A percentile compares a stretch with the other conserved stretches of the same genome.
These are phyloP conservation scores for Sciaenops ocellatus DNA, from an alignment of 2,797 vertebrate species.

Conservation along the genomic window DNA sequence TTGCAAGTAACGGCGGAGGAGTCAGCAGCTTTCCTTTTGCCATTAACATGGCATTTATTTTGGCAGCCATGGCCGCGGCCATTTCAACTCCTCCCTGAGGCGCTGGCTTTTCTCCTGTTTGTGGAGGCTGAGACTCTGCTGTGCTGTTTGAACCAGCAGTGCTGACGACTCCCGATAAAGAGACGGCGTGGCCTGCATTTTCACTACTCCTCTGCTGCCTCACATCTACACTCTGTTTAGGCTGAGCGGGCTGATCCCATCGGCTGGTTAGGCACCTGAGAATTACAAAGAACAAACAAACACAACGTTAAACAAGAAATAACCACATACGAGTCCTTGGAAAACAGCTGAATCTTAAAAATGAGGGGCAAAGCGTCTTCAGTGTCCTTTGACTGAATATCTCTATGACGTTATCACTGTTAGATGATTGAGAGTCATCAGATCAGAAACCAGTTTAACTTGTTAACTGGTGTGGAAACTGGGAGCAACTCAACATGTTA, in stretches of 20 bases:
- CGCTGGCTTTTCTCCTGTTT: constrained; percentile 40
- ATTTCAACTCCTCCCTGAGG: constrained; percentile 85
- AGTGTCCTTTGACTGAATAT: background rate
- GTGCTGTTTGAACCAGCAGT: constrained; percentile 41
- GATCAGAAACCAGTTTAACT: background rate
- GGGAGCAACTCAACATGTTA: background rate
- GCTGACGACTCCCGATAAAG: constrained; percentile 57
- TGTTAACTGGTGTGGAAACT: background rate
- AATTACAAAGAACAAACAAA: constrained; percentile 1
- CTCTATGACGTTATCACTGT: background rate
- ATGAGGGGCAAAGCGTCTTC: background rate
- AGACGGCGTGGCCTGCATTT: constrained; percentile 58
- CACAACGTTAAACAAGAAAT: background rate
- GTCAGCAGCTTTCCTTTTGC: constrained; percentile 88
- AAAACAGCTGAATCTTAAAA: no score
- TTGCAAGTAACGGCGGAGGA: constrained; percentile 84
- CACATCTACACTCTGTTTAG: constrained; percentile 72
- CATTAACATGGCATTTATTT: constrained; percentile 90
- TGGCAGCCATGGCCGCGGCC: constrained; percentile 88
- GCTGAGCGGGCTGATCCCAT: constrained; percentile 83
- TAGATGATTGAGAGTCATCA: background rate
- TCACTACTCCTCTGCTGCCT: constrained; percentile 69
- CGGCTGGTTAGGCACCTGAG: constrained; percentile 84
- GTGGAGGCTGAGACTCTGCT: constrained; percentile 31
- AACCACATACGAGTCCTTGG: no score